Conservation (phyloP, 30 jellyfish, hydroid and myxozoan species). For the Haliclystus octoradiatus region DNA sequence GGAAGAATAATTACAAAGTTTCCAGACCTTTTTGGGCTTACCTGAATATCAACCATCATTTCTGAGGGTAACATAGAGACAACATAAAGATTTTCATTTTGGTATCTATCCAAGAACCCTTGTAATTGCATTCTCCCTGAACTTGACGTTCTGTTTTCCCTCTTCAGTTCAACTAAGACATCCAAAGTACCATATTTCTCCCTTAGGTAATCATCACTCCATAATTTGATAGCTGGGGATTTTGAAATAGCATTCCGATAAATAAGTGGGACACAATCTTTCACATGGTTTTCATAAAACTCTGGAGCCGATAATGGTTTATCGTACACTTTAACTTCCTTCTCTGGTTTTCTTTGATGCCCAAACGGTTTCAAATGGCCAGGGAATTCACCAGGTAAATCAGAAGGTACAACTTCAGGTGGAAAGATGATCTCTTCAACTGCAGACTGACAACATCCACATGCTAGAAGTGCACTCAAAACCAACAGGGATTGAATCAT, state of each 20-base stretch:
- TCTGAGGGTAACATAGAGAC: conserved; percentile 80
- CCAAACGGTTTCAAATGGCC: conserved; percentile 82
- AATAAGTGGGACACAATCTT: conserved; percentile 48
- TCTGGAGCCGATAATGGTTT: conserved; percentile 36
- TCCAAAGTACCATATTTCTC: conserved; percentile 69
- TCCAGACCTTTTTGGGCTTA: neutral
- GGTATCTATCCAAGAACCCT: conserved; percentile 45
- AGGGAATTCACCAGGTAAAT: conserved; percentile 16
- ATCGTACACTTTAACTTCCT: conserved; percentile 52
- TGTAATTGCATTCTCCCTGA: conserved; percentile 66
- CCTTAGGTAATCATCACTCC: conserved; percentile 65
- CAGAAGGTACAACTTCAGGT: conserved; percentile 12
- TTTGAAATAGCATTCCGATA: conserved; percentile 32
- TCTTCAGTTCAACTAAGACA: conserved; percentile 68
- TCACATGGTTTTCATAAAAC: conserved; percentile 57
- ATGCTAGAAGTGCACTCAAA: neutral
- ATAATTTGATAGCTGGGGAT: conserved; percentile 58
- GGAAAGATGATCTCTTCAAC: conserved; percentile 39
- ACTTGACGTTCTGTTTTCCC: conserved; percentile 50
- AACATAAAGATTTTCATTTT: conserved; percentile 58
- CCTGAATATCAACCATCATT: conserved; percentile 86
- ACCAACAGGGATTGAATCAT: too few species aligned
- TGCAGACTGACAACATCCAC: neutral
- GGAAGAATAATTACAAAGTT: too few species aligned
- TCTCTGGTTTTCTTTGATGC: conserved; percentile 57